Conservation (phyloP, 2,888 invertebrate genomes). For the Cryptocheilus praepositus region DNA sequence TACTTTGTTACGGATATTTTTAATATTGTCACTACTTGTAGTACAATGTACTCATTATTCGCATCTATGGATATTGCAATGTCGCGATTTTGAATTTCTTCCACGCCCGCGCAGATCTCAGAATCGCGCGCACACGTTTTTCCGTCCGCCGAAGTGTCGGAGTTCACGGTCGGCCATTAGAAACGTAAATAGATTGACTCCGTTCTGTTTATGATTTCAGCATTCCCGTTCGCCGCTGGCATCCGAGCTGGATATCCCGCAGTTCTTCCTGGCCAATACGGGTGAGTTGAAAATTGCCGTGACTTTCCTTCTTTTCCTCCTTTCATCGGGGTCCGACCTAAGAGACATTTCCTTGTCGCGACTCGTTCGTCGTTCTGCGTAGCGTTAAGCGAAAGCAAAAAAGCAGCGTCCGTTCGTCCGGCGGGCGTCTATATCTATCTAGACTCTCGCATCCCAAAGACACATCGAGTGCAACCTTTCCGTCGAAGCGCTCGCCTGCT, state of each 20-base stretch:
- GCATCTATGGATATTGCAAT: too few species aligned
- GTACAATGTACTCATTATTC: too few species aligned
- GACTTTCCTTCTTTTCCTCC: conserved; percentile 39
- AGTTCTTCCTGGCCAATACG: conserved; percentile 88
- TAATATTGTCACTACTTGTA: too few species aligned
- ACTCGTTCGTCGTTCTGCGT: conserved; percentile 22
- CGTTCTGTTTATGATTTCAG: conserved; percentile 74
- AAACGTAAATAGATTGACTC: conserved; percentile 46
- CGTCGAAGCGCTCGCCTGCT: too few species aligned
- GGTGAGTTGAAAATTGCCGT: conserved; percentile 80
- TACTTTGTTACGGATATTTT: too few species aligned
- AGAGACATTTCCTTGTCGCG: conserved; percentile 39
- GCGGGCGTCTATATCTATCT: too few species aligned
- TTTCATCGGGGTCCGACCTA: conserved; percentile 4
- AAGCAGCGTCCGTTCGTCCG: too few species aligned
- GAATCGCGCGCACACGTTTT: too few species aligned
- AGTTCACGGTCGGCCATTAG: conserved; percentile 14
- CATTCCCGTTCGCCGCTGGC: conserved; percentile 84
- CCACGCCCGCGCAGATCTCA: too few species aligned
- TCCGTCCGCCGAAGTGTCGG: not conserved
- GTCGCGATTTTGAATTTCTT: too few species aligned
- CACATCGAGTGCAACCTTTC: too few species aligned
- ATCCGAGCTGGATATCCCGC: conserved; percentile 87
- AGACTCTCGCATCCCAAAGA: too few species aligned
- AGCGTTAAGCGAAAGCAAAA: conserved; percentile 21